These are phyloP conservation scores for Dendrolimus houi DNA, from an alignment of 2,888 invertebrate species.

Conservation along the genomic window DNA sequence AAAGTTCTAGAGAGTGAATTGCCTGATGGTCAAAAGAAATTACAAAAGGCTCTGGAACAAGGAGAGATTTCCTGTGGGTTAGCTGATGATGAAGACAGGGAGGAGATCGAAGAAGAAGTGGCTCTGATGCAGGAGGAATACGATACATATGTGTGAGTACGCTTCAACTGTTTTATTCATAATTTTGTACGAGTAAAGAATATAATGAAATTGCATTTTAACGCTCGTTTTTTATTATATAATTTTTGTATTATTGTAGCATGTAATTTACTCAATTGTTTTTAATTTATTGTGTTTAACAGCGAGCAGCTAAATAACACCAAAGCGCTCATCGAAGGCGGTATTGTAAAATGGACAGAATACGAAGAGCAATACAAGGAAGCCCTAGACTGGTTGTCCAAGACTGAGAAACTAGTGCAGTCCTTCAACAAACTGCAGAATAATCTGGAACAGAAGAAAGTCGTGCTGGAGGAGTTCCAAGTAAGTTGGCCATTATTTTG, in stretches of 20 bases:
- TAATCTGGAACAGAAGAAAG: conserved; percentile 91
- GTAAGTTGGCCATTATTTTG: conserved; percentile 22
- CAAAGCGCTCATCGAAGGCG: conserved; percentile 88
- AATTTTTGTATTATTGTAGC: background rate
- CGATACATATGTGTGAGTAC: conserved; percentile 85
- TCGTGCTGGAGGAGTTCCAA: conserved; percentile 93
- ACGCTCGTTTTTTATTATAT: background rate
- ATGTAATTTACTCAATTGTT: too few relatives aligned
- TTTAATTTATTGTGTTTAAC: conserved; percentile 23
- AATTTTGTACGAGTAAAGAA: too few relatives aligned
- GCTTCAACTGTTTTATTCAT: background rate
- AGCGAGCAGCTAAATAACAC: conserved; percentile 87
- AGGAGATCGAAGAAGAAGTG: conserved; percentile 94
- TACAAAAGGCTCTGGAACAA: conserved; percentile 88
- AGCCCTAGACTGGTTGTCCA: conserved; percentile 91
- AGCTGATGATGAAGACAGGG: conserved; percentile 90
- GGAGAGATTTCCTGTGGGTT: conserved; percentile 91
- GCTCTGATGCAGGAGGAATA: conserved; percentile 93
- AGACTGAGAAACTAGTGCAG: conserved; percentile 92
- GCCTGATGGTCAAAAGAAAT: conserved; percentile 87
- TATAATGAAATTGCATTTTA: background rate
- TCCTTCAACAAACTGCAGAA: conserved; percentile 93
- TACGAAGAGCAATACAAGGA: conserved; percentile 95
- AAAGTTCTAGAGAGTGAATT: conserved; percentile 90
- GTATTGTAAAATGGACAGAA: conserved; percentile 95